Conservation (phyloP, 2,113 vertebrate species). For the Calypte anna region DNA sequence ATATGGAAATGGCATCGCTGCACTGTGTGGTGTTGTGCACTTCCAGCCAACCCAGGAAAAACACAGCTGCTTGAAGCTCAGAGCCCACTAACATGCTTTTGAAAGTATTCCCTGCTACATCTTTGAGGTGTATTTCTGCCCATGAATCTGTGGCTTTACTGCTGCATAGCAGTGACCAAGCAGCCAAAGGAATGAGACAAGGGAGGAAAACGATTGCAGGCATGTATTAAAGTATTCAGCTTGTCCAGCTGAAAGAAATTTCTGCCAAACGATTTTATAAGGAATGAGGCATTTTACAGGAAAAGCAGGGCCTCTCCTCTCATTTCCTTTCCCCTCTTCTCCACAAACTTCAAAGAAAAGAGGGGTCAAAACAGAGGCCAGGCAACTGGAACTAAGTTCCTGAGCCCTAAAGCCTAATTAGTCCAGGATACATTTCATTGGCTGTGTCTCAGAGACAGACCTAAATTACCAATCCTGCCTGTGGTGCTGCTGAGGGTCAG, state of each 20-base stretch:
- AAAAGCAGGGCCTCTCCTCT: slow-evolving; percentile 62
- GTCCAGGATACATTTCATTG: slow-evolving; percentile 27
- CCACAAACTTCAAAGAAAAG: slow-evolving; percentile 51
- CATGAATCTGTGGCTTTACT: not conserved
- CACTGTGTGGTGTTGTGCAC: not conserved
- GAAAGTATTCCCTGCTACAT: not conserved
- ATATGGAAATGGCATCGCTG: not conserved
- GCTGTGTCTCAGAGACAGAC: not conserved
- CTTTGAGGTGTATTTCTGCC: not conserved
- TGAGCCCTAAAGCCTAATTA: slow-evolving; percentile 44
- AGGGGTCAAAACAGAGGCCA: slow-evolving; percentile 58
- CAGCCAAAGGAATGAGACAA: not conserved
- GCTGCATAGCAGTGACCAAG: not conserved
- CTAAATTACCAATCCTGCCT: not conserved
- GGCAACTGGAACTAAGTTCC: slow-evolving; percentile 46
- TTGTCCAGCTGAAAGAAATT: slow-evolving; percentile 59
- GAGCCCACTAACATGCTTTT: not conserved
- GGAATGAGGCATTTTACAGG: slow-evolving; percentile 52
- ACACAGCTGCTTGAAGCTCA: not conserved
- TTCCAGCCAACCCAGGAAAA: not conserved
- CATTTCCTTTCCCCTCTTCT: slow-evolving; percentile 62
- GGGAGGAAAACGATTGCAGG: slow-evolving; percentile 38
- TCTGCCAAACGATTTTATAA: slow-evolving; percentile 44
- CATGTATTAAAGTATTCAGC: slow-evolving; percentile 9
- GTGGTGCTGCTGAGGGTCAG: fast-evolving